Evolutionary conservation across 2,113 vertebrate genomes (phyloP).

Genomic region (Laterallus jamaicensis): DNA sequence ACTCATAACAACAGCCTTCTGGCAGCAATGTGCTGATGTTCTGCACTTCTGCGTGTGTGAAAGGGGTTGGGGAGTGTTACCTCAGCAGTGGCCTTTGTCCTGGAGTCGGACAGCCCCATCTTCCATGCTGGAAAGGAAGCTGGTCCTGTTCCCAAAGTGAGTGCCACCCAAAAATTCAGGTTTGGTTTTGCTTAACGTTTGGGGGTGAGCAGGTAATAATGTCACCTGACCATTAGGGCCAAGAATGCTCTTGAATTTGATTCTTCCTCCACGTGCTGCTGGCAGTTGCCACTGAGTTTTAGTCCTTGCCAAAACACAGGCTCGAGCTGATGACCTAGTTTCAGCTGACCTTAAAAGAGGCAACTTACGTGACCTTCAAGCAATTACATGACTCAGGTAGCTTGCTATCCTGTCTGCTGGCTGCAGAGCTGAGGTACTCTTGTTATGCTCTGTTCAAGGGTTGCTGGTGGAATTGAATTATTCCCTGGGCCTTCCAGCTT

Average conservation of each 20-base stretch:
- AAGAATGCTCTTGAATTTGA: not conserved
- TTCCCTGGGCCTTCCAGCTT: not conserved
- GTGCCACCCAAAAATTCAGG: not conserved
- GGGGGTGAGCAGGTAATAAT: not conserved
- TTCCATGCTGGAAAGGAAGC: not conserved
- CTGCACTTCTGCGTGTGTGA: not conserved
- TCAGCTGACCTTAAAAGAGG: not conserved
- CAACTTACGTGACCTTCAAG: not conserved
- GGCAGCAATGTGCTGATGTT: not conserved
- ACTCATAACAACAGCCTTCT: not conserved
- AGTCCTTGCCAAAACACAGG: not conserved
- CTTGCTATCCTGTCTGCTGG: not conserved
- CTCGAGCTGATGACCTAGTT: not conserved
- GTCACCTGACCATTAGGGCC: not conserved
- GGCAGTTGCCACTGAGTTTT: not conserved
- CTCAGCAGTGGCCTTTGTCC: not conserved
- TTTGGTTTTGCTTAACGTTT: not conserved
- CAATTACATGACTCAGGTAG: not conserved
- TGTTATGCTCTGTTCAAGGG: not conserved
- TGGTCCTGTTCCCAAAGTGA: not conserved
- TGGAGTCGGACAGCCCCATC: not conserved
- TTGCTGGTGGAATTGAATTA: not conserved
- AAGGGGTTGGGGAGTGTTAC: rapidly evolving
- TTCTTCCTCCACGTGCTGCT: not conserved
- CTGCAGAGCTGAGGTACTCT: not conserved